phyloP scores from a whole-genome alignment of 2,113 vertebrate genomes.

The Lagopus muta region DNA sequence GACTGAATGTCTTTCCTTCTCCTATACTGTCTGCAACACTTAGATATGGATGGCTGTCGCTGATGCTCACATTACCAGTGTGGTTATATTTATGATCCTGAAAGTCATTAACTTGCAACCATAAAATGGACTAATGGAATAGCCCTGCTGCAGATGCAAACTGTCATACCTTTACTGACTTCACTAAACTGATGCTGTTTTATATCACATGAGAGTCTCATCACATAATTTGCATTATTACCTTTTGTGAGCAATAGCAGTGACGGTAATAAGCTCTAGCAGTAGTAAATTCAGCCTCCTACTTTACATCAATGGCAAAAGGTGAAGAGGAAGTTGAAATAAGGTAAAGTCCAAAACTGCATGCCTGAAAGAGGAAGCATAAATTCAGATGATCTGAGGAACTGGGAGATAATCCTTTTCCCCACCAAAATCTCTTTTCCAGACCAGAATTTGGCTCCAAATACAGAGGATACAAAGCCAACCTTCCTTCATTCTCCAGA shows the following conservation, averaged over 20 bases:
- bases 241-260: not conserved
- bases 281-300: slow-evolving; percentile 28
- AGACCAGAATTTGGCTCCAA: not conserved
- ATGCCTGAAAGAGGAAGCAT: not conserved
- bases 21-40: rapidly evolving
- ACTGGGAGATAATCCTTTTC: not conserved
- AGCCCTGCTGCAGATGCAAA: not conserved
- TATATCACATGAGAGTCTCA: not conserved
- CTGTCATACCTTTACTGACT: not conserved
- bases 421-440: not conserved
- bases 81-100: not conserved
- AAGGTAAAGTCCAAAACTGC: not conserved
- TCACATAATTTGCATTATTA: not conserved
- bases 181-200: not conserved
- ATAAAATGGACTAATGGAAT: not conserved
- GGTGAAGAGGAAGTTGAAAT: slow-evolving; percentile 7
- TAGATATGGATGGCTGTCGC: not conserved
- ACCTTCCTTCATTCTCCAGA: not conserved
- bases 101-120: not conserved
- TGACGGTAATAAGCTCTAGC: not conserved
- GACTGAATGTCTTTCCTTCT: not conserved
- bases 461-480: not conserved
- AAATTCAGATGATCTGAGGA: slow-evolving; percentile 1
- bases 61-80: rapidly evolving
- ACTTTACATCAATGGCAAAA: not conserved